phyloP scores from a whole-genome alignment of 2,113 vertebrate genomes.

The Mesembrinibis cayennensis region DNA sequence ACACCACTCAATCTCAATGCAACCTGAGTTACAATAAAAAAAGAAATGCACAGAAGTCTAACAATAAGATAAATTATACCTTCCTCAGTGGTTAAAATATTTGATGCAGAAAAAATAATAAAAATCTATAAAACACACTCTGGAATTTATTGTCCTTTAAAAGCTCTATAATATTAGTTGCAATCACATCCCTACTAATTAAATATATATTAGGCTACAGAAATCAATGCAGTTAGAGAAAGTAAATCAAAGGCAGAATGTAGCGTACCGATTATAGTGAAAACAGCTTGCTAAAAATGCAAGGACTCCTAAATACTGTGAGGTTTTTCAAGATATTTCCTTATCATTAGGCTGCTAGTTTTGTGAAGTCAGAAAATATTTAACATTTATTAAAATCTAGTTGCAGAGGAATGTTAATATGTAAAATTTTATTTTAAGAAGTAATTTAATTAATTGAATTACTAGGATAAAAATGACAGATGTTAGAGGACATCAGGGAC shows the following conservation, averaged over 20 bases:
- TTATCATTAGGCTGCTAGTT: neutral
- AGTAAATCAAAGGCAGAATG: slow-evolving; percentile 46
- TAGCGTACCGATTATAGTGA: neutral
- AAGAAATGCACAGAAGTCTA: neutral
- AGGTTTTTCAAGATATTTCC: slow-evolving; percentile 19
- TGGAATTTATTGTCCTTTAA: slow-evolving; percentile 47
- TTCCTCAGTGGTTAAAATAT: slow-evolving; percentile 17
- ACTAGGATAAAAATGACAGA: slow-evolving; percentile 43
- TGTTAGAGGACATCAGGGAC: slow-evolving; percentile 33
- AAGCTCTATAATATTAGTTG: slow-evolving; percentile 22
- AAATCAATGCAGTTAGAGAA: slow-evolving; percentile 40
- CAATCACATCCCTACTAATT: slow-evolving; percentile 52
- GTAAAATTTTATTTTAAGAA: slow-evolving; percentile 41
- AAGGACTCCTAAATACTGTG: neutral
- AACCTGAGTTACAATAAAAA: neutral
- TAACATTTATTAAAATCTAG: slow-evolving; percentile 58
- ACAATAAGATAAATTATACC: neutral
- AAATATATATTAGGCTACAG: slow-evolving; percentile 52
- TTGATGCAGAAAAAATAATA: neutral
- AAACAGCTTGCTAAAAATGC: neutral
- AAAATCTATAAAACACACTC: slow-evolving; percentile 18
- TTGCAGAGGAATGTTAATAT: slow-evolving; percentile 29
- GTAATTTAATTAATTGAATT: slow-evolving; percentile 55
- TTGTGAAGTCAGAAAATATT: slow-evolving; percentile 37
- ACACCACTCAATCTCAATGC: neutral